phyloP scores from a whole-genome alignment of 2,888 invertebrate genomes.

The Ophioninae sp. region DNA sequence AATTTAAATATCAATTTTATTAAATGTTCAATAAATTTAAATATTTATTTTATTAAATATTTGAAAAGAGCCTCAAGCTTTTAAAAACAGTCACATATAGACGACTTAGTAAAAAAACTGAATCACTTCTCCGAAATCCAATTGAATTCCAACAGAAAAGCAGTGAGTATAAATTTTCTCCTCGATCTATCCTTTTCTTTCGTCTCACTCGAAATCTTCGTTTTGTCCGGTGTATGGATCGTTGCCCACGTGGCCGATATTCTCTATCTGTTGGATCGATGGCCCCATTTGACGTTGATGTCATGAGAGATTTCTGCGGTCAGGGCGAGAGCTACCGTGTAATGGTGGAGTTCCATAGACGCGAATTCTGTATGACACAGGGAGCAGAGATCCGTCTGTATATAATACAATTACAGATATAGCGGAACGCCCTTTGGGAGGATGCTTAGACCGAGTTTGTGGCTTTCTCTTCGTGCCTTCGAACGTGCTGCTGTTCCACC shows the following conservation, averaged over 20 bases:
- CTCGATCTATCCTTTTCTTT: too few species aligned
- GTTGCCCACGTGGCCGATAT: conserved; percentile 2
- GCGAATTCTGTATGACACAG: conserved; percentile 29
- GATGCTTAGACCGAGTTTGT: conserved; percentile 44
- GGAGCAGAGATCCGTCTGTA: conserved; percentile 15
- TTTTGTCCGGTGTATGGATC: too few species aligned
- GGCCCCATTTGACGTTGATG: conserved; percentile 50
- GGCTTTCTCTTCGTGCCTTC: conserved; percentile 38
- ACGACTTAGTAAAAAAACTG: too few species aligned
- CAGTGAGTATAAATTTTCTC: too few species aligned
- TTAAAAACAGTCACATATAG: too few species aligned
- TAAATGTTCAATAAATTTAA: too few species aligned
- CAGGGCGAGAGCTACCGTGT: conserved; percentile 43
- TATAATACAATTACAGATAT: neutral
- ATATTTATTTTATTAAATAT: too few species aligned
- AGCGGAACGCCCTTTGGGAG: conserved; percentile 58
- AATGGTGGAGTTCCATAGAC: conserved; percentile 20
- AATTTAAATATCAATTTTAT: too few species aligned
- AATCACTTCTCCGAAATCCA: too few species aligned
- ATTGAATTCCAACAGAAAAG: too few species aligned
- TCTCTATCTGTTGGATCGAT: conserved; percentile 59
- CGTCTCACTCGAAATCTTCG: too few species aligned
- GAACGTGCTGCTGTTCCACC: conserved; percentile 39
- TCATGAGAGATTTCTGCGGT: conserved; percentile 61
- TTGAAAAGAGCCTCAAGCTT: too few species aligned